Conservation (phyloP, 1,140 invertebrate species). For the Drosophila auraria region DNA sequence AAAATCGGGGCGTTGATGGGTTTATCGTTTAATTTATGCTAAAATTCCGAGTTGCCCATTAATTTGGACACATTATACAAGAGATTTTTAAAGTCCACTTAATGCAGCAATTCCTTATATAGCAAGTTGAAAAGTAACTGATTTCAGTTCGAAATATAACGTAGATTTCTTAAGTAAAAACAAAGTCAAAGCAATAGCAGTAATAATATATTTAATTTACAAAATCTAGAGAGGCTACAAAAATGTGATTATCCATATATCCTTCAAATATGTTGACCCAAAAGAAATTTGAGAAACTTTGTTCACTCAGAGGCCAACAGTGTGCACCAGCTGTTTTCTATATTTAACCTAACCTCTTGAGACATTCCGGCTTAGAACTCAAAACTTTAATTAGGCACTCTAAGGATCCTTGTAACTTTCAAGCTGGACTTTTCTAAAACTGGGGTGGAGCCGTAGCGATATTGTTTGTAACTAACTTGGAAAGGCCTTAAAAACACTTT, state of each 20-base stretch:
- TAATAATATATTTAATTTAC: neutral
- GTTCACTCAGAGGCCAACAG: constrained; percentile 40
- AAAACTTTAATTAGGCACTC: constrained; percentile 76
- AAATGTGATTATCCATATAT: constrained; percentile 56
- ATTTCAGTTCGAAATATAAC: neutral
- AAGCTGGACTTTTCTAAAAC: neutral
- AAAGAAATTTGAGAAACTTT: constrained; percentile 38
- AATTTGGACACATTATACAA: constrained; percentile 50
- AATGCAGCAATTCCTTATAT: neutral
- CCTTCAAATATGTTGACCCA: constrained; percentile 22
- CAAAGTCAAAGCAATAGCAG: too few relatives aligned
- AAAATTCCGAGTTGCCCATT: constrained; percentile 55
- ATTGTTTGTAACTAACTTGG: constrained; percentile 9
- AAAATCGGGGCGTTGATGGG: constrained; percentile 53
- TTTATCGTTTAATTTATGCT: constrained; percentile 66
- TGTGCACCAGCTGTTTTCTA: constrained; percentile 41
- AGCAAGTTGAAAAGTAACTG: neutral
- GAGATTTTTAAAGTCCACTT: neutral
- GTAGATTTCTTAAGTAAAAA: neutral
- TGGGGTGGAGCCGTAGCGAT: neutral
- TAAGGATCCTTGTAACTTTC: constrained; percentile 6
- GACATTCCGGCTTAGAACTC: constrained; percentile 56
- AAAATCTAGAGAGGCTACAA: neutral
- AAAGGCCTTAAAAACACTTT: constrained; percentile 54
- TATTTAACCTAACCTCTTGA: constrained; percentile 21